phyloP scores from a whole-genome alignment of 2,797 vertebrate species.

The Novumbra hubbsi region DNA sequence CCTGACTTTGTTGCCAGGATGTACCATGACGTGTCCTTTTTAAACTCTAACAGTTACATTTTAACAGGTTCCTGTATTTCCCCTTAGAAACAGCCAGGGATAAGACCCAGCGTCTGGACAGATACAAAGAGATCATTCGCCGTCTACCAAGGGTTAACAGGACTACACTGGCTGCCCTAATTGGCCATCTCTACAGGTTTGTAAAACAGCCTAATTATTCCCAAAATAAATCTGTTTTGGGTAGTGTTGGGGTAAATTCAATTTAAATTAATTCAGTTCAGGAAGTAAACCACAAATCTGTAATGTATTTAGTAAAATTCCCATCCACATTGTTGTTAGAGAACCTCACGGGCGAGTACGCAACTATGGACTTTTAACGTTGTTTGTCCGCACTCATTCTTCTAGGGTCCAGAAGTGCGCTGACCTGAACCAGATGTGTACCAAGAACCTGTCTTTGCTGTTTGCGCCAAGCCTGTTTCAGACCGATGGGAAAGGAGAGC shows the following conservation, averaged over 20 bases:
- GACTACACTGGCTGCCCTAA: constrained; percentile 87
- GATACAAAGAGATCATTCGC: constrained; percentile 91
- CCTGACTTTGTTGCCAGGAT: neutral
- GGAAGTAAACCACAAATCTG: neutral
- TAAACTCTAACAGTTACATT: neutral
- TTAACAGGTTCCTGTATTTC: neutral
- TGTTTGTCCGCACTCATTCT: neutral
- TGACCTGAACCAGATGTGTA: constrained; percentile 95
- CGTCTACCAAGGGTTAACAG: constrained; percentile 87
- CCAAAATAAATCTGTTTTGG: too few relatives aligned
- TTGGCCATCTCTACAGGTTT: constrained; percentile 92
- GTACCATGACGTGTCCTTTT: neutral
- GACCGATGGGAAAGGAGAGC: constrained; percentile 92
- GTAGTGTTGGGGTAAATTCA: neutral
- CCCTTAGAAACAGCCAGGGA: constrained; percentile 73
- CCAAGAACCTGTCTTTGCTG: constrained; percentile 92
- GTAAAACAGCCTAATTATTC: too few relatives aligned
- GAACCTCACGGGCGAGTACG: neutral
- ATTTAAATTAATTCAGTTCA: neutral
- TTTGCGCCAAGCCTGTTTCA: constrained; percentile 97
- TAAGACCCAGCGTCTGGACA: constrained; percentile 82
- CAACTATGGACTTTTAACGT: neutral
- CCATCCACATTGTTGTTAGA: neutral
- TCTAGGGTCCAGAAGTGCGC: constrained; percentile 94
- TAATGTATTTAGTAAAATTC: neutral